Percentiles rank a stretch among this genome's conserved stretches.
Evolutionary conservation across 2,888 invertebrate genomes (phyloP).

Genomic region (Scaptodrosophila latifasciaeformis): DNA sequence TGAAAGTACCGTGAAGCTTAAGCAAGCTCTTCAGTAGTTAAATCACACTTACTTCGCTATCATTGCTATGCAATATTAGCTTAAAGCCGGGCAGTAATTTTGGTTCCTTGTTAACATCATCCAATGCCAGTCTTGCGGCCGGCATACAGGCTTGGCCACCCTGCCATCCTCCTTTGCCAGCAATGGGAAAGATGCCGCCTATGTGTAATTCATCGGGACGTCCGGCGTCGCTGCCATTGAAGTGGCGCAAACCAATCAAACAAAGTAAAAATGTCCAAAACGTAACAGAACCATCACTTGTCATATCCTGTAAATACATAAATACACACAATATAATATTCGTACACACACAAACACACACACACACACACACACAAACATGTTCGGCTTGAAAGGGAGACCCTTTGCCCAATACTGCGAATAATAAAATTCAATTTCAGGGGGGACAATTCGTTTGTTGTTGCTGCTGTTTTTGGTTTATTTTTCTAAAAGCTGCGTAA

Average conservation of each 20-base stretch:
- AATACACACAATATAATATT: conserved; percentile 2
- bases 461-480: no score
- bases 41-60: conserved; percentile 96
- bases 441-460: background rate
- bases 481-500: background rate
- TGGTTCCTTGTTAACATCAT: conserved; percentile 93
- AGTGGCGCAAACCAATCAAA: conserved; percentile 71
- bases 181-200: conserved; percentile 98
- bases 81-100: conserved; percentile 94
- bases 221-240: conserved; percentile 70
- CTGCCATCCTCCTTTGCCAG: conserved; percentile 97
- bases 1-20: no score
- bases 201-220: conserved; percentile 87
- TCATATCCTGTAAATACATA: conserved; percentile 73
- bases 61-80: conserved; percentile 93
- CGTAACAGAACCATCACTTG: conserved; percentile 75
- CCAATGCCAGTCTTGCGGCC: conserved; percentile 95
- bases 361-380: conserved; percentile 1
- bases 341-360: conserved; percentile 1
- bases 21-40: no score
- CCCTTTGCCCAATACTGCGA: no score
- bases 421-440: background rate
- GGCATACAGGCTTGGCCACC: conserved; percentile 99
- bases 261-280: conserved; percentile 75
- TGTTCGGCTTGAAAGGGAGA: background rate